phyloP scores from a whole-genome alignment of 2,113 vertebrate species.

The Puntigrus tetrazona region DNA sequence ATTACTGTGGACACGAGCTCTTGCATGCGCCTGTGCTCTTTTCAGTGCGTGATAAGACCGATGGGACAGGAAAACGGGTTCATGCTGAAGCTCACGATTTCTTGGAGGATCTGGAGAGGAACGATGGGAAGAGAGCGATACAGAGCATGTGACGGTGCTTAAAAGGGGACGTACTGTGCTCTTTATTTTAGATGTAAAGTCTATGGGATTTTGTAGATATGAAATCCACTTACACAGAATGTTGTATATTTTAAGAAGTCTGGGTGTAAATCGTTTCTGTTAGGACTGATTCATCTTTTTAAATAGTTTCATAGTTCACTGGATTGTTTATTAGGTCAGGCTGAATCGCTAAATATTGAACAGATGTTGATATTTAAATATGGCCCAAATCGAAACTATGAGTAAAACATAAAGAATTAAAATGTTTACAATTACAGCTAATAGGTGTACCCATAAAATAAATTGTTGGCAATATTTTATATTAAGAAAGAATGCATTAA shows the following conservation, averaged over 20 bases:
- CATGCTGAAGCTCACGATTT: slow-evolving; percentile 11
- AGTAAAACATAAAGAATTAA: not conserved
- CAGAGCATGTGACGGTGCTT: not conserved
- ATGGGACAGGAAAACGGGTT: not conserved
- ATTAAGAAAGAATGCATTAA: not conserved
- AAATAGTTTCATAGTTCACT: not conserved
- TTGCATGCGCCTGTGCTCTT: not conserved
- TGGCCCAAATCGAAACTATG: not conserved
- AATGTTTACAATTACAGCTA: no score
- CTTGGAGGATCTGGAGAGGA: not conserved
- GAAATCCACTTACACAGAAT: no score
- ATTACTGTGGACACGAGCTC: not conserved
- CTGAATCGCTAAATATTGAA: not conserved
- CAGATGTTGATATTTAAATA: not conserved
- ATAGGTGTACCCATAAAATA: no score
- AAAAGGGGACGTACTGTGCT: not conserved
- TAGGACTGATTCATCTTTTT: not conserved
- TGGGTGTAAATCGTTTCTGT: not conserved
- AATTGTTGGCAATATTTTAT: no score
- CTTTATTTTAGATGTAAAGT: not conserved
- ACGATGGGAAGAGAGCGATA: not conserved
- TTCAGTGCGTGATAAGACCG: not conserved
- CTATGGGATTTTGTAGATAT: no score
- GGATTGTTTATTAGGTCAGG: not conserved
- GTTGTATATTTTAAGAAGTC: not conserved